A percentile compares a stretch with the other conserved stretches of the same genome.
Evolutionary conservation across 2,113 vertebrate species (phyloP).

Genomic region (Taxidea taxus): DNA sequence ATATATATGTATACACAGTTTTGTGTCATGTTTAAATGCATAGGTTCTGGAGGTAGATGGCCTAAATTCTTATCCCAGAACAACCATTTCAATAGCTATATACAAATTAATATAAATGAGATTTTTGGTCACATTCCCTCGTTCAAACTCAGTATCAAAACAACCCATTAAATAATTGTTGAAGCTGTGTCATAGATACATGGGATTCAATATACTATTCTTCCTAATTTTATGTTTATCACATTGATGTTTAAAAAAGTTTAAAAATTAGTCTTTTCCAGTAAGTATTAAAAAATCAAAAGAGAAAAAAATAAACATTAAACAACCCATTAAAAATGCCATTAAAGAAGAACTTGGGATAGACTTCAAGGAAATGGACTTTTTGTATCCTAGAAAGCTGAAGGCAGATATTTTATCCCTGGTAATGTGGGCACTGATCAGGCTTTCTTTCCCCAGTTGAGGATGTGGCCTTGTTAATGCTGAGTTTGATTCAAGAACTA

Average conservation of each 20-base stretch:
- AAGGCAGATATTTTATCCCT: conserved; percentile 9
- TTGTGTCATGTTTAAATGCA: conserved; percentile 7
- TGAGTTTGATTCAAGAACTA: neutral
- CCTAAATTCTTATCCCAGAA: neutral
- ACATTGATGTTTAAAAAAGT: neutral
- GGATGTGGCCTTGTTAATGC: neutral
- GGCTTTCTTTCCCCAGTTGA: neutral
- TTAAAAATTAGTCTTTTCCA: neutral
- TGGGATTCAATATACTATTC: neutral
- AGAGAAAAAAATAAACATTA: neutral
- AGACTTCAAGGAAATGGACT: neutral
- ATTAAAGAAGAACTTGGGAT: neutral
- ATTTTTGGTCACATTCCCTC: neutral
- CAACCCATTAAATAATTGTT: neutral
- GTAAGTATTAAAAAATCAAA: neutral
- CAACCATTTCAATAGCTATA: neutral
- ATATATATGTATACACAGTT: neutral
- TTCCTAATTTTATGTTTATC: neutral
- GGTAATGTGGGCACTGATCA: neutral
- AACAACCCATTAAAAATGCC: neutral
- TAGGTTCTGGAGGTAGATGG: neutral
- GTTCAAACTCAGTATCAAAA: neutral
- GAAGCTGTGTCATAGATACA: neutral
- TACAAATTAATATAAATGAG: neutral
- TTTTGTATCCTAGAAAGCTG: conserved; percentile 1